Evolutionary conservation across 64 coral and sea anemone genomes (phyloP), one percentile per base, ranked within the genome.

Genomic region (Stichodactyla helianthus): DNA sequence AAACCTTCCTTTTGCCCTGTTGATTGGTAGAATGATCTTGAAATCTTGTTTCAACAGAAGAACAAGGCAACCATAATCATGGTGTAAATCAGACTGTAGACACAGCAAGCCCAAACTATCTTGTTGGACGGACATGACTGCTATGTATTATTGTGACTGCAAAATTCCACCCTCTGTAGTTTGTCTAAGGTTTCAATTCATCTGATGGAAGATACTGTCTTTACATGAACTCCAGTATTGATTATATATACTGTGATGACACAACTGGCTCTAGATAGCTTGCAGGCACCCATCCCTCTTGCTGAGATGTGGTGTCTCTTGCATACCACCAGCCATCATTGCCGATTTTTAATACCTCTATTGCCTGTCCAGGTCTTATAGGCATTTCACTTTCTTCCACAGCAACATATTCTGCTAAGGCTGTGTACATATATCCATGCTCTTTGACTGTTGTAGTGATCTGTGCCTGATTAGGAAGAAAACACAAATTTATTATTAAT

Each of bases 271-370:
- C 85, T 6, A 99, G 82, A 28, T 95, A 99, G 71, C 97, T 95
- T 15, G 93, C 97, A 15, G 97, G 97, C 60, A 95, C 88, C 97
- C 97, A 99, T 6, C 97, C 97, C 31, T 99, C 90, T 56, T 95
- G 84, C 5, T 57, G 26, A 18, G 93, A 88, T 17, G 22, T 52
- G 13, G 84, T 67, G 84, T 94, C 84, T 22, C 91, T 87, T 17
- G 88, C 90, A 94, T 87, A 92, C 97, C 97, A 99, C 97, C 97
- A 99, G 8, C 97, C 97, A 17, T 89, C 90, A 31, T 95, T 83
- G 76, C 97, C 97, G 6, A 94, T 61, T 84, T 87, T 92, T 79
- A 99, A 23, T 17, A 99, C 88, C 58, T 95, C 90, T n/a, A 99
- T 62, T 14, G 67, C 55, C 81, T 94, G 93, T 51, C 93, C 93